Percentiles rank a stretch among this genome's conserved stretches.
Conservation (phyloP, 2,113 vertebrate species). For the Zeus faber region DNA sequence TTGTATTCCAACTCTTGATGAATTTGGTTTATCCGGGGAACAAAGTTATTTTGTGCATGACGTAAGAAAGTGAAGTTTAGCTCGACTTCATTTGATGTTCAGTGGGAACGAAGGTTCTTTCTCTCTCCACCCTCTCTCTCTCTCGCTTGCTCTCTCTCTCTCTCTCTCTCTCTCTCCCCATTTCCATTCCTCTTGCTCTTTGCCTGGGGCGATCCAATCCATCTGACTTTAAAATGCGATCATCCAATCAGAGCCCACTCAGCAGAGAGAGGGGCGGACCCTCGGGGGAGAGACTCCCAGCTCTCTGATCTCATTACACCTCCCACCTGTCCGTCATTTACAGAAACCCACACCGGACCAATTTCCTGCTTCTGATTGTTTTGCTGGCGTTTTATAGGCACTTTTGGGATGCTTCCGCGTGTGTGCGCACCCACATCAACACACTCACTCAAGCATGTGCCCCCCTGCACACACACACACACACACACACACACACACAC, state of each 20-base stretch:
- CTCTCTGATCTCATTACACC: slow-evolving; percentile 62
- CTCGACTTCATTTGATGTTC: too few species aligned
- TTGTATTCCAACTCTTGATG: too few species aligned
- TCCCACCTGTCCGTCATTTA: slow-evolving; percentile 63
- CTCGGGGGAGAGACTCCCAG: slow-evolving; percentile 53
- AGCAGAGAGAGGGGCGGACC: slow-evolving; percentile 61
- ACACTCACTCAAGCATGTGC: too few species aligned
- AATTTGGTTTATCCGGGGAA: too few species aligned
- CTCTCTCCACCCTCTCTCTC: slow-evolving; percentile 44
- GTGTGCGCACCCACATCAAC: background rate
- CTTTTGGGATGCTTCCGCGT: slow-evolving; percentile 7
- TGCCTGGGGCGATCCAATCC: slow-evolving; percentile 58
- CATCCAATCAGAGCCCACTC: slow-evolving; percentile 66
- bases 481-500: background rate
- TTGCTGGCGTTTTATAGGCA: slow-evolving; percentile 40
- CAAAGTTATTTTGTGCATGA: too few species aligned
- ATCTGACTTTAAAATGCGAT: slow-evolving; percentile 65
- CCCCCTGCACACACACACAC: background rate
- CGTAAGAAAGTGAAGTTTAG: too few species aligned
- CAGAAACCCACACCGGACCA: slow-evolving; percentile 44
- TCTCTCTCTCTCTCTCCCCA: slow-evolving; percentile 2
- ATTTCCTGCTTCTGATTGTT: slow-evolving; percentile 45
- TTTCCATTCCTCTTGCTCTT: slow-evolving; percentile 33
- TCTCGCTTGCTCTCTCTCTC: slow-evolving; percentile 19
- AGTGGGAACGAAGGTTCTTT: too few species aligned